A percentile compares a stretch with the other conserved stretches of the same genome.
These are phyloP conservation scores for Garrulus glandarius DNA, from an alignment of 2,797 vertebrate species.

Conservation along the genomic window DNA sequence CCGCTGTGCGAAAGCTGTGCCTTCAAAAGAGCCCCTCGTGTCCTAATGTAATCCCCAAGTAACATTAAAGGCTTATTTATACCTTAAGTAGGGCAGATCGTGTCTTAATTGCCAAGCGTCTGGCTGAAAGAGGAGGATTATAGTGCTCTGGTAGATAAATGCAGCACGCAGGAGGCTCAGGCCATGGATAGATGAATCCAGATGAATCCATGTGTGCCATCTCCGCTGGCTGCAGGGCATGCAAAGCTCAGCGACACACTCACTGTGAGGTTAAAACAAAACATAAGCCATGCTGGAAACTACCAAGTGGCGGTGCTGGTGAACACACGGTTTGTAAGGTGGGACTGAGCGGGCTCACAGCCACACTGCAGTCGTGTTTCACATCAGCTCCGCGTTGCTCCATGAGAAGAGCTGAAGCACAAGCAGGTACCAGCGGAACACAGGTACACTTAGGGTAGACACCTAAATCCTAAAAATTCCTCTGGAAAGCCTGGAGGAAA, in stretches of 20 bases:
- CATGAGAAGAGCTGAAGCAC: neutral
- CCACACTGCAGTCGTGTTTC: accelerated
- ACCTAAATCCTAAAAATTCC: neutral
- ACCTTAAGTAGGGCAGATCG: neutral
- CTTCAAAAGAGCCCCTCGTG: neutral
- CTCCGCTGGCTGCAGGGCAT: accelerated
- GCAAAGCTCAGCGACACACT: neutral
- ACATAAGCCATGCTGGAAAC: neutral
- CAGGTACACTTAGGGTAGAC: neutral
- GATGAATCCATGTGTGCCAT: accelerated
- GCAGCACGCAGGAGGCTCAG: accelerated
- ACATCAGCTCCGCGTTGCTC: accelerated
- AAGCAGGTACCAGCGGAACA: neutral
- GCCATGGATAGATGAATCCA: accelerated
- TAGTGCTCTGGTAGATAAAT: neutral
- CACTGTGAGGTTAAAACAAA: neutral
- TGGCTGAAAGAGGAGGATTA: neutral
- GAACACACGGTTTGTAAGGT: accelerated
- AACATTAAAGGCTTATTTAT: conserved; percentile 7
- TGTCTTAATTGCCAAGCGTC: neutral
- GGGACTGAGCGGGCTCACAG: neutral
- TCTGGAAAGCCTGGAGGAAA: neutral
- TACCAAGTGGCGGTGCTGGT: neutral
- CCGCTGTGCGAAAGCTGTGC: accelerated
- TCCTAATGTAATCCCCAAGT: neutral